Evolutionary conservation across 2,888 invertebrate genomes (phyloP), one percentile per base, ranked within the genome.

Genomic region (Polia nebulosa): DNA sequence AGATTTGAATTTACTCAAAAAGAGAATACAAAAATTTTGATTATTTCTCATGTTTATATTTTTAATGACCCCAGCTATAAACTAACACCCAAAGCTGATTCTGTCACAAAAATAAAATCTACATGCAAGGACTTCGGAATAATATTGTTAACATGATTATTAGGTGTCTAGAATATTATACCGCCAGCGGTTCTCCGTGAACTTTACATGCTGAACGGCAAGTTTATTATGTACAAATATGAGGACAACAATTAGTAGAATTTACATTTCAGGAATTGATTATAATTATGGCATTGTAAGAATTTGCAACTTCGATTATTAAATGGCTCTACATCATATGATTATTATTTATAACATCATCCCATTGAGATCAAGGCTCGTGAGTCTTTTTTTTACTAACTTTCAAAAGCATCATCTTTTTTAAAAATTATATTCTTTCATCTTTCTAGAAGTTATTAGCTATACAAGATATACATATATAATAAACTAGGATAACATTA

Each of bases 391-490:
- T 88, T 83, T 84, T 76, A 89, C 88, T 64, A 49, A 70, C 87
- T 91, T 90, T 88, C 85, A 88, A 87, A 91, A 92, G 90, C 89
- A 88, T 91, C 81, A 86, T 87, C 84, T 87, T 88, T n/a, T 88
- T 90, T 89, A 89, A 89, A 90, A 90, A 89, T 89, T 86, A 87
- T 88, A 89, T 78, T 87, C 84, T 85, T 85, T 89, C 87, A 87
- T 87, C 83, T 88, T 86, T 92, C 90, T 92, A 91, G 85, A 87
- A 89, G 88, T 92, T 92, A 91, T 87, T 88, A 90, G 89, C 94
- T 95, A 94, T 95, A 95, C 94, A 95, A 90, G 92, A 91, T 92
- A 92, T 87, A 92, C 87, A 92, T 86, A 85, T 87, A 86, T 84
- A 82, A 87, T 92, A 91, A 90, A 91, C 93, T 94, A 94, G 90